Conservation (phyloP, 2,113 vertebrate species). For the Tragulus kanchil region DNA sequence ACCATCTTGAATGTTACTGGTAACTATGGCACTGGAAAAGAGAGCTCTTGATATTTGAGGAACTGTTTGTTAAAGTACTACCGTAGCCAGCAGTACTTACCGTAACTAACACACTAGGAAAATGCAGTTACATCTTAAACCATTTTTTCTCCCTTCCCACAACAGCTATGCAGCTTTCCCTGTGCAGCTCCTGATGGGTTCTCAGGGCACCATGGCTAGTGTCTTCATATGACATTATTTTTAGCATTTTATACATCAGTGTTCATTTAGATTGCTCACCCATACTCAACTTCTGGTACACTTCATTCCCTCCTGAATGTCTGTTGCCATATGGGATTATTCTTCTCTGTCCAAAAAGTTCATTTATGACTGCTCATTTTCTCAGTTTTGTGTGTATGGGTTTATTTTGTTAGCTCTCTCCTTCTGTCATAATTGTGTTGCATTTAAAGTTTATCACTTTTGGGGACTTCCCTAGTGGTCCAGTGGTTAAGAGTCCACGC, state of each 20-base stretch:
- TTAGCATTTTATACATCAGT: neutral
- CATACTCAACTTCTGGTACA: neutral
- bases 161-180: neutral
- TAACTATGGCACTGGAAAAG: neutral
- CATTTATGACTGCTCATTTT: neutral
- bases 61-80: neutral
- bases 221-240: neutral
- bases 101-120: neutral
- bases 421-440: neutral
- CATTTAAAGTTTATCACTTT: neutral
- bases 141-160: neutral
- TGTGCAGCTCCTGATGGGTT: neutral
- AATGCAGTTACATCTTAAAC: neutral
- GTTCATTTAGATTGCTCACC: neutral
- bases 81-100: neutral
- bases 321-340: neutral
- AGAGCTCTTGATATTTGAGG: neutral
- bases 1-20: neutral
- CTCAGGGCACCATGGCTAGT: neutral
- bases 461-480: neutral
- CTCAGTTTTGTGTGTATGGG: neutral
- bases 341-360: neutral
- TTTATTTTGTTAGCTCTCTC: neutral
- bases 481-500: neutral
- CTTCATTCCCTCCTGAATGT: neutral